A percentile compares a stretch with the other conserved stretches of the same genome.
phyloP scores from a whole-genome alignment of 2,888 invertebrate species.

The Aelia acuminata region DNA sequence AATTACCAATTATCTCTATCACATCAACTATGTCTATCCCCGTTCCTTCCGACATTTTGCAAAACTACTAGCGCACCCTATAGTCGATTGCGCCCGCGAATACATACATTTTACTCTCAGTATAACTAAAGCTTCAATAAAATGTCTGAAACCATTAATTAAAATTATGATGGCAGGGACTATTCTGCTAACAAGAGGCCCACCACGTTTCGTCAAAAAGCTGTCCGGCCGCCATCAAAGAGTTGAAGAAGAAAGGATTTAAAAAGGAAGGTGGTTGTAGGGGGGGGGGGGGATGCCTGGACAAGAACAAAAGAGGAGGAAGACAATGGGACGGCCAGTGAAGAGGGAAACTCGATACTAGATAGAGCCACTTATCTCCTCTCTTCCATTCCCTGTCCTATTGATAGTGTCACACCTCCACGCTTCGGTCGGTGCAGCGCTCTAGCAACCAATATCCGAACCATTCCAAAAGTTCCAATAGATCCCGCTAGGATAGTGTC shows the following conservation, averaged over 20 bases:
- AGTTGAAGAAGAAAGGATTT: neutral
- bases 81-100: too few relatives aligned
- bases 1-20: too few relatives aligned
- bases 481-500: neutral
- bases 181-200: neutral
- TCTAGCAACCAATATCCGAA: slow-evolving; percentile 3
- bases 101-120: too few relatives aligned
- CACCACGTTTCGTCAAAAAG: neutral
- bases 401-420: slow-evolving; percentile 6
- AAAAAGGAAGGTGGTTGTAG: too few relatives aligned
- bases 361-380: slow-evolving; percentile 5
- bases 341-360: neutral
- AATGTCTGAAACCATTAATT: neutral
- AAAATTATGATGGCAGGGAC: neutral
- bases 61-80: too few relatives aligned
- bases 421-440: neutral
- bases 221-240: neutral
- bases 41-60: too few relatives aligned
- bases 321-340: neutral
- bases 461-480: neutral
- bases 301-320: neutral
- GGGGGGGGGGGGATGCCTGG: neutral
- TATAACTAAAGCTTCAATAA: too few relatives aligned
- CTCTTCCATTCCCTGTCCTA: neutral
- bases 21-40: too few relatives aligned